Percentiles rank a stretch among this genome's conserved stretches.
These are phyloP conservation scores for Lycaon pictus DNA, from an alignment of 2,113 vertebrate genomes.

Conservation along the genomic window DNA sequence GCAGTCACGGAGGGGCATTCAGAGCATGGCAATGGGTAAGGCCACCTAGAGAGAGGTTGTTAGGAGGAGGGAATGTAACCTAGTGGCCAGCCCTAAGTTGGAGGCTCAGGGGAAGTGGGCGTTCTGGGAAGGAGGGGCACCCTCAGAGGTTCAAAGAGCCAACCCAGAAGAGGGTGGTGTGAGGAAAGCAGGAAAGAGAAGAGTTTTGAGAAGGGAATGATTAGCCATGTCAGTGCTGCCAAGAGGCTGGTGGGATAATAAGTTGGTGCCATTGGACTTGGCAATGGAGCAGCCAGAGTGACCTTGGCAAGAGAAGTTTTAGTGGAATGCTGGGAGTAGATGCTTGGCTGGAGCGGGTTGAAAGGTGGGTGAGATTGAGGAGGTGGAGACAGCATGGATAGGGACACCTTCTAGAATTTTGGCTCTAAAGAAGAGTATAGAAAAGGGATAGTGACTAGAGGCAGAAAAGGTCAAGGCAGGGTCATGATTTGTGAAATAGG, in stretches of 20 bases:
- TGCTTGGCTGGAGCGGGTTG: not conserved
- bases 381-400: not conserved
- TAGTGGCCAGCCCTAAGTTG: no score
- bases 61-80: not conserved
- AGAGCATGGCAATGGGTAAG: not conserved
- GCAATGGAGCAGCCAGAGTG: not conserved
- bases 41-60: not conserved
- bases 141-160: not conserved
- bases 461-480: not conserved
- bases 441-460: not conserved
- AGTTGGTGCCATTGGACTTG: not conserved
- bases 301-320: not conserved
- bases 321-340: not conserved
- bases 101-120: not conserved
- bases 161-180: not conserved
- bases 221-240: not conserved
- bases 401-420: not conserved
- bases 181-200: not conserved
- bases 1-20: fast-evolving
- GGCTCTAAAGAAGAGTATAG: not conserved
- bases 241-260: not conserved
- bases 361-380: not conserved
- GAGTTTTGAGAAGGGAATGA: not conserved
- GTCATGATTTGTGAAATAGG: not conserved
- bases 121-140: not conserved